Base-by-base conservation (phyloP, 2,888 invertebrate species). In the Microctonus brassicae region DNA sequence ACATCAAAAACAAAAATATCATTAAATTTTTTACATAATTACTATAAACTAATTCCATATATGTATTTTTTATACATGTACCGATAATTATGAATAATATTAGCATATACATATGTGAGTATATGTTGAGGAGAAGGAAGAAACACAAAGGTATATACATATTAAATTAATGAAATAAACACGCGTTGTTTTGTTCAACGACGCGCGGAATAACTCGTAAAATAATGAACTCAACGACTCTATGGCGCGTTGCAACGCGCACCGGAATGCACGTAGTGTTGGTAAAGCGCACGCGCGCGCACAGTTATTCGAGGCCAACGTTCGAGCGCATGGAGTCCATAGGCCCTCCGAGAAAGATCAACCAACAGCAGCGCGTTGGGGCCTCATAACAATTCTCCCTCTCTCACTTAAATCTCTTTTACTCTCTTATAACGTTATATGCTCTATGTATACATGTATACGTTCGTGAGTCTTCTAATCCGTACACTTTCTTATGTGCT, bases 291-390 rank as follows among this genome's bases (percentile, higher is more conserved):
- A 39, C 33, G 64, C 78, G 77, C 78, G 77, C 77, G 77, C 79
- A 79, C 82, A 82, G 81, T 82, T 83, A 83, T 79, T 80, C 83
- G 82, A 82, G 82, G 83, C 83, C 83, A 70, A 66, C 63, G 75
- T 66, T 71, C 75, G 64, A n/a, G 33, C 39, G 62, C 66, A 69
- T 17, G 5, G 47, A 65, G 62, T 68, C 69, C 70, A 64, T 63
- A 11, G 34, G 52, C 17, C 52, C 22, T 33, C 29, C 7, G 26
- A 52, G 53, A 22, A 61, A 47, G 36, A 61, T 61, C 22, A 20
- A 61, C 36, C 36, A 36, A 22, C 6, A 17, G 47, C 17, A n/a
- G 47, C 17, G n/a, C 17, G 17, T 17, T 47, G 17, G 17, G 17
- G 9, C 39, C 17, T 17, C 47, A 61, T 34, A 53, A 66, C 53